These are phyloP conservation scores for Corydoras sp. DNA, from an alignment of 2,113 vertebrate genomes.

Conservation along the genomic window DNA sequence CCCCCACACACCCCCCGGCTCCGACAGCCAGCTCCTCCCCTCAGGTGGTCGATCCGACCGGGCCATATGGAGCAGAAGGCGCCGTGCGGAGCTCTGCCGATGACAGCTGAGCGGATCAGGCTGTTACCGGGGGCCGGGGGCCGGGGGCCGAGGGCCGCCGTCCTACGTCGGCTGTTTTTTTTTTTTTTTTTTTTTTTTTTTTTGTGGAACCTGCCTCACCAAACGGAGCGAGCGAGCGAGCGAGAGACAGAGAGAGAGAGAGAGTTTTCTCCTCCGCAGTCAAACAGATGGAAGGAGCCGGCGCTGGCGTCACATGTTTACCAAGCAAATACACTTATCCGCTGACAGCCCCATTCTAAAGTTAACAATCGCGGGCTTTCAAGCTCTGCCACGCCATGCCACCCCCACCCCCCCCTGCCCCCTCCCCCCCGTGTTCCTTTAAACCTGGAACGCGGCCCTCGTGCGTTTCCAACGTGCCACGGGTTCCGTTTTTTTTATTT, in stretches of 20 bases:
- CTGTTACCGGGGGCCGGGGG: too few relatives aligned
- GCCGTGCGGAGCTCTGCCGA: too few relatives aligned
- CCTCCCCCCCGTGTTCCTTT: slow-evolving; percentile 1
- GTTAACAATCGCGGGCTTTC: slow-evolving; percentile 28
- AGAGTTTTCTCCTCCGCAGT: slow-evolving; percentile 14
- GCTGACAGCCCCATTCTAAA: slow-evolving; percentile 29
- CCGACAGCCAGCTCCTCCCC: too few relatives aligned
- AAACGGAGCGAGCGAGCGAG: too few relatives aligned
- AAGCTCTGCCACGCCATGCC: background rate
- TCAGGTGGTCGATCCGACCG: too few relatives aligned
- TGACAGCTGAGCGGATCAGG: too few relatives aligned
- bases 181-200: too few relatives aligned
- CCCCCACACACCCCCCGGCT: too few relatives aligned
- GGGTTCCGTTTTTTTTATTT: background rate
- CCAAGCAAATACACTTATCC: slow-evolving; percentile 39
- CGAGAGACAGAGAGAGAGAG: background rate
- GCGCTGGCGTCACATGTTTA: slow-evolving; percentile 37
- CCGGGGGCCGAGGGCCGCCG: too few relatives aligned
- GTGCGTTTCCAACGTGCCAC: background rate
- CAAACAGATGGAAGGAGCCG: slow-evolving; percentile 37
- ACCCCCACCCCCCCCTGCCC: slow-evolving; percentile 5
- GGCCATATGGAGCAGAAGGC: too few relatives aligned
- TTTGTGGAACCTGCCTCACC: too few relatives aligned
- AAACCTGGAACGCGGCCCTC: slow-evolving; percentile 9
- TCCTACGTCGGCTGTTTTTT: too few relatives aligned